Evolutionary conservation across 2,888 invertebrate species (phyloP), one percentile per base, ranked within the genome.

Genomic region (Eurois occulta): DNA sequence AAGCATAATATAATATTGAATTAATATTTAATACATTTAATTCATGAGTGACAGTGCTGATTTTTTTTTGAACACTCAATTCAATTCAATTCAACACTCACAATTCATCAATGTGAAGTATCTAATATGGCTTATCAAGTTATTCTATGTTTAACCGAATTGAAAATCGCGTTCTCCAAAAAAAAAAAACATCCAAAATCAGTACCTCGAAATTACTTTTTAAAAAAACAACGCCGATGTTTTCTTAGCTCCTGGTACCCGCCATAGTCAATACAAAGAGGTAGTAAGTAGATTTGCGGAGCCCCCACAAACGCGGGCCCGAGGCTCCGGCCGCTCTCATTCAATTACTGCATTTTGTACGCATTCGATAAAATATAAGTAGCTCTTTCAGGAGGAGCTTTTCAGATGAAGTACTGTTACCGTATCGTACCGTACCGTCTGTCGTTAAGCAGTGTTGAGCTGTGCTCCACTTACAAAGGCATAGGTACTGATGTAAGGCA

Each of bases 221-320:
- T n/a, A 48, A 11, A 8, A 46, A 66, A 48, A 6, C 32, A 18
- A 21, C 18, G 2, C 16, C 76, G 60, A 62, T 52, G 1, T 16
- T 0, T 94, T 92, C 86, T 72, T 88, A 87, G 83, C 86, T 93
- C 89, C 18, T 2, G 78, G 91, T 77, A 10, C 64, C 75, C 88
- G 86, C 90, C 88, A 92, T 92, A 94, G 93, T 94, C 95, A 94
- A 95, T 95, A 95, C 94, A 95, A 95, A 95, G 95, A 93, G 93
- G 89, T 87, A 87, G 93, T 96, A 96, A 96, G 94, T 96, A 95
- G 95, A 95, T 96, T 95, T 95, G 93, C 89, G 92, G 89, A 81
- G 89, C 88, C 89, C 90, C 88, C 92, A 86, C 90, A 91, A 92
- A 91, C 90, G 90, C 90, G 62, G 52, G 83, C 83, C 86, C 88